These are phyloP conservation scores for Neotoma lepida DNA, from an alignment of 2,113 vertebrate species.

Conservation along the genomic window DNA sequence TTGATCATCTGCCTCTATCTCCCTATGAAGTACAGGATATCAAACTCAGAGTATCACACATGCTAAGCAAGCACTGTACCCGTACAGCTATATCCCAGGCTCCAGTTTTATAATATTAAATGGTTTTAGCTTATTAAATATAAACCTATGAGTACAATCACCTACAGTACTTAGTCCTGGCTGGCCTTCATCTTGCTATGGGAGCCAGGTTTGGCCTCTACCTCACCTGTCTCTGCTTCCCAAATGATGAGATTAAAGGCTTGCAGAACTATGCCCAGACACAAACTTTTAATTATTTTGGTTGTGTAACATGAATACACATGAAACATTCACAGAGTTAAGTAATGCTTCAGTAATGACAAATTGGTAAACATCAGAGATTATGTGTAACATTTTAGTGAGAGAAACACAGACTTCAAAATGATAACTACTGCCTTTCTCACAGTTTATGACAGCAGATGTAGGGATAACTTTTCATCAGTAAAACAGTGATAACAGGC, in stretches of 20 bases:
- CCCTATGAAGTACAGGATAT: not conserved
- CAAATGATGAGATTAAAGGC: not conserved
- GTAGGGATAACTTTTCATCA: not conserved
- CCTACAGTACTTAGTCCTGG: not conserved
- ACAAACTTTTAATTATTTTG: constrained; percentile 27
- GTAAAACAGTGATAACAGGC: not conserved
- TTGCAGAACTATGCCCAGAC: not conserved
- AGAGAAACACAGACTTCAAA: constrained; percentile 5
- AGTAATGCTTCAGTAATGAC: not conserved
- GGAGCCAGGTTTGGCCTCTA: not conserved
- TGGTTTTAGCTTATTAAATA: not conserved
- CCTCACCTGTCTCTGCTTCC: not conserved
- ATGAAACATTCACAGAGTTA: constrained; percentile 20
- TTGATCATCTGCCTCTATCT: not conserved
- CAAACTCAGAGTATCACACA: not conserved
- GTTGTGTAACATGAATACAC: not conserved
- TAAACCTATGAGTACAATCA: not conserved
- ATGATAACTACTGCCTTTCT: not conserved
- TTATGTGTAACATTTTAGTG: not conserved
- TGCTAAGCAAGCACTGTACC: not conserved
- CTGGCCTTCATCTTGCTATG: not conserved
- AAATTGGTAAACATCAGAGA: not conserved
- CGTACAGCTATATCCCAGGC: not conserved
- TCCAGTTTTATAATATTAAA: not conserved
- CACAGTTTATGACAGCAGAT: not conserved